Base-by-base conservation (phyloP, 92 coral and sea anemone species). In the Phymanthus crucifer region DNA sequence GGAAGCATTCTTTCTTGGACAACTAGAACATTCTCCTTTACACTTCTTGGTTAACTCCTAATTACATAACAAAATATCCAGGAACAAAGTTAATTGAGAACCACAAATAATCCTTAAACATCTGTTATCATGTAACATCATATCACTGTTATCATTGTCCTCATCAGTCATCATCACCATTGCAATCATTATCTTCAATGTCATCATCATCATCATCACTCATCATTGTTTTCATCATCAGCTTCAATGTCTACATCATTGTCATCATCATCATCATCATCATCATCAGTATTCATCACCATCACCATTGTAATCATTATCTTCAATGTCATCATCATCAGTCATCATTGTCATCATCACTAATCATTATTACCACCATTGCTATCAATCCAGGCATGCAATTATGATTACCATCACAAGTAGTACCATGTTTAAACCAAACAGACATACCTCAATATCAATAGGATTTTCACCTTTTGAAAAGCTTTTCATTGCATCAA, bases 401-500 rank as follows among this genome's bases (percentile, higher is more conserved):
- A n/a, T n/a, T n/a, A n/a, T n/a, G n/a, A n/a, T n/a, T n/a, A n/a
- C n/a, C n/a, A n/a, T n/a, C 1, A 11, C 10, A 38, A 38, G 10
- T 43, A 10, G 14, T 43, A 8, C n/a, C n/a, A n/a, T 43, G 11
- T 43, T 14, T 9, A 8, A 2, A 8, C 3, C 11, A 54, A 54
- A 0, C 64, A 54, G 26, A 19, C 29, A 13, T 83, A 94, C 98
- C 97, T 94, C 98, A 79, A 94, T 94, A 74, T 94, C 98, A 74
- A 91, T 56, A 33, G 98, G 91, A 64, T 43, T 78, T 38, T 81
- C 79, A 48, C 89, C 91, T 66, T 94, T 91, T 66, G 94, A 90
- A 83, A 94, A 94, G 10, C 92, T 83, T 78, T 91, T 94, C 98
- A 94, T 94, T 32, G 98, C 98, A 91, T 94, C 98, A 48, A 94